Base-by-base conservation (phyloP, 2,888 invertebrate genomes). In the Dorcus parallelipipedus region DNA sequence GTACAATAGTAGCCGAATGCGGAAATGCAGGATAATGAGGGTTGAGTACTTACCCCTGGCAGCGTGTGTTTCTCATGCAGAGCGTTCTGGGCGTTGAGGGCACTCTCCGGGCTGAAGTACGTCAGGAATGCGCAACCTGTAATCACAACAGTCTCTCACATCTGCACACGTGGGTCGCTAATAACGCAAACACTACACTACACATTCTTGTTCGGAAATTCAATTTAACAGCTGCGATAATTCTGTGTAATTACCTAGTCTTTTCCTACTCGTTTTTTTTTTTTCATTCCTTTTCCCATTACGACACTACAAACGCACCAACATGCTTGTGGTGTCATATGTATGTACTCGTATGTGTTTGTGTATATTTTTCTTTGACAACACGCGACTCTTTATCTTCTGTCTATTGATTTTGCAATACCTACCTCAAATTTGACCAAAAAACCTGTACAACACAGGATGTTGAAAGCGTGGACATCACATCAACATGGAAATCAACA, bases 121-220 rank as follows among this genome's bases (percentile, higher is more conserved):
- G 97, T 97, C 82, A 98, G 87, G 85, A 97, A 97, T 79, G 97
- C 97, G 86, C 97, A 97, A 82, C 96, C 96, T 96, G 87, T 23
- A 83, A 86, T 76, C 69, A 76, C 48, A 52, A 54, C 38, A 38
- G 45, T 47, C 43, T 38, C 45, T 53, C 42, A 53, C 41, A 53
- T 43, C 42, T 42, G 45, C 33, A 43, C 53, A 56, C 54, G 43
- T 54, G 49, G 41, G 9, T 51, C 45, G 54, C 63, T 65, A 65
- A 65, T 64, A 64, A 64, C 58, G 58, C 60, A 64, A 61, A 62
- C 61, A 62, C 58, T 59, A 52, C 57, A 55, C 55, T 62, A 56
- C 55, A 60, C 56, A 59, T 60, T 57, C 45, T 59, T 42, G 52
- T 50, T 53, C 57, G 63, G 62, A 61, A 64, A 63, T 65, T 63